Evolutionary conservation across 53 echinoderm and acorn worm species (phyloP), one percentile per base, ranked within the genome.

Genomic region (Zoroaster sp.): DNA sequence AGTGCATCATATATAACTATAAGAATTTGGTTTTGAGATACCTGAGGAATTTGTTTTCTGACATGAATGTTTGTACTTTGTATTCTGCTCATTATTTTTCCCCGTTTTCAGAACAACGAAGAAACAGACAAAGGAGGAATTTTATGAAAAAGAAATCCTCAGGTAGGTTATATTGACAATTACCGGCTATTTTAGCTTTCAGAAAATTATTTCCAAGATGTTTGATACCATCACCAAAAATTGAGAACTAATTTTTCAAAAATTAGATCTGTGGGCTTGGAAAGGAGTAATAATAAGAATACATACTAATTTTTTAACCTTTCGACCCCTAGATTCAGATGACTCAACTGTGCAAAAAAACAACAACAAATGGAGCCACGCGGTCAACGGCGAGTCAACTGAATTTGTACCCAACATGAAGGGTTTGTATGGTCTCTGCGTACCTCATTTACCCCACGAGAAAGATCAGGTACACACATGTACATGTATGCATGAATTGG

Each of bases 351-450:
- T 4, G 21, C 45, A 74, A 35, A 32, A 51, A 53, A 49, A 41
- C 38, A 51, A 34, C 73, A 47, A 40, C 6, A 73, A 74, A 8
- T 20, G 74, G 23, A 46, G 17, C 17, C 87, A 25, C 14, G 20
- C 14, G 52, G 55, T 43, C 1, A 54, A 74, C 23, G 80, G 63
- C n/a, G 38, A 40, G 25, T 0, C 59, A 40, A 77, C 20, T 18
- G 63, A 40, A 23, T 28, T 88, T 1, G 40, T 28, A 44, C 40
- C 75, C 2, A 88, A 88, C 66, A 39, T 88, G 88, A 74, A 88
- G 34, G 88, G 88, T 15, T 41, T 88, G 68, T 88, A 75, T 34
- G 36, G 75, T 3, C 2, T 88, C 30, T 75, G 67, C 32, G 63
- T 88, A 43, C 39, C 12, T n/a, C 15, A 45, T 6, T 32, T 76